phyloP scores from a whole-genome alignment of 2,888 invertebrate species.

The Brenthis hecate region DNA sequence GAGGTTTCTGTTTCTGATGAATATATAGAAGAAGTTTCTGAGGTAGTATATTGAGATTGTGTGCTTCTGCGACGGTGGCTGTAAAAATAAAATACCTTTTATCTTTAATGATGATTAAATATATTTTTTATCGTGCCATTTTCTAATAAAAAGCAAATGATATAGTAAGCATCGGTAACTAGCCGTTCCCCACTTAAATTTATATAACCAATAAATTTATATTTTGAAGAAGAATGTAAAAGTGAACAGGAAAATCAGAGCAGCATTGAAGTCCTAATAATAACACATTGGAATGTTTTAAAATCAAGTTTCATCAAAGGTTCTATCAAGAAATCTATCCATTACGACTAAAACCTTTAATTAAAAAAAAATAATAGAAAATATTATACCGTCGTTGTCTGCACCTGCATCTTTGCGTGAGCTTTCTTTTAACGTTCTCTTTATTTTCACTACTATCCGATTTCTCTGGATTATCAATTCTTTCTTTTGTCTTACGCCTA shows the following conservation, averaged over 20 bases:
- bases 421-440: background rate
- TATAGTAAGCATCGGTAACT: no score
- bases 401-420: constrained; percentile 8
- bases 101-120: background rate
- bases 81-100: background rate
- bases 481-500: background rate
- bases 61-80: constrained; percentile 4
- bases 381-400: constrained; percentile 2
- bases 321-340: no score
- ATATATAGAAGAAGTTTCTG: constrained; percentile 4
- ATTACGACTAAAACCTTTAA: no score
- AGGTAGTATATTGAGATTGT: constrained; percentile 1
- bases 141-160: no score
- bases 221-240: no score
- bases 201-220: no score
- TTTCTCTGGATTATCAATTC: constrained; percentile 11
- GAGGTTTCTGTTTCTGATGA: constrained; percentile 6
- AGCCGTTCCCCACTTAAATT: no score
- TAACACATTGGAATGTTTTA: no score
- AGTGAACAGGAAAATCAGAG: no score
- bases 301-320: no score
- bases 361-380: background rate
- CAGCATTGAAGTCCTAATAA: no score
- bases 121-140: background rate
- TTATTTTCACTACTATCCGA: constrained; percentile 3